Base-by-base conservation (phyloP, 2,888 invertebrate genomes). In the Pseudococcus viburni region DNA sequence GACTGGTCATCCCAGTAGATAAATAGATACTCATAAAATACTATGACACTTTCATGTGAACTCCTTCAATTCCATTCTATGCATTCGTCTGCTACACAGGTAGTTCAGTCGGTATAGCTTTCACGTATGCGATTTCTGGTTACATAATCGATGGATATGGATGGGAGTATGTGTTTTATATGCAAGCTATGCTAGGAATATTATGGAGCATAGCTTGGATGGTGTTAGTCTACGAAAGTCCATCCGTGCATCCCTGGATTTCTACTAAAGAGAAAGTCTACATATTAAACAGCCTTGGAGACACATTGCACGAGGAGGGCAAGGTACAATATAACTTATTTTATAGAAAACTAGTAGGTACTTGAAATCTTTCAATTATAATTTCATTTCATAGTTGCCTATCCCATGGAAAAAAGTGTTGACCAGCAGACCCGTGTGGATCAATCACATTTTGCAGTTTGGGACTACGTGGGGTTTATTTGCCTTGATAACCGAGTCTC, bases 101-200 rank as follows among this genome's bases (percentile, higher is more conserved):
- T 89, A 94, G 94, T 91, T 94, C 94, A 0, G 93, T 95, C 0
- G 95, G 95, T 11, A 94, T 94, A 26, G 94, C 94, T 0, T 89
- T 94, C 19, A 95, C 95, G 11, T 95, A 95, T 91, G 95, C 95
- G 0, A 91, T 95, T 89, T 95, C 95, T 90, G 95, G 95, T 1
- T 92, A 93, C 89, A 93, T 96, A 12, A 94, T 94, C 86, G 93
- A 93, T 89, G 91, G 92, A 90, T 93, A 93, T 89, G 94, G 94
- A 3, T 96, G 96, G 96, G 94, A 94, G 90, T 93, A 94, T 89
- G 95, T 95, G 0, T 96, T 95, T 91, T 94, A 95, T 90, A 92
- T 94, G 9, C 94, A 94, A 17, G 94, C 94, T 11, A 90, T 92
- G 0, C 90, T 94, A 6, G 94, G 94, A 6, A 92, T 93, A 0